Base-by-base conservation (phyloP, 2,797 vertebrate species). In the Crenuchus spilurus region DNA sequence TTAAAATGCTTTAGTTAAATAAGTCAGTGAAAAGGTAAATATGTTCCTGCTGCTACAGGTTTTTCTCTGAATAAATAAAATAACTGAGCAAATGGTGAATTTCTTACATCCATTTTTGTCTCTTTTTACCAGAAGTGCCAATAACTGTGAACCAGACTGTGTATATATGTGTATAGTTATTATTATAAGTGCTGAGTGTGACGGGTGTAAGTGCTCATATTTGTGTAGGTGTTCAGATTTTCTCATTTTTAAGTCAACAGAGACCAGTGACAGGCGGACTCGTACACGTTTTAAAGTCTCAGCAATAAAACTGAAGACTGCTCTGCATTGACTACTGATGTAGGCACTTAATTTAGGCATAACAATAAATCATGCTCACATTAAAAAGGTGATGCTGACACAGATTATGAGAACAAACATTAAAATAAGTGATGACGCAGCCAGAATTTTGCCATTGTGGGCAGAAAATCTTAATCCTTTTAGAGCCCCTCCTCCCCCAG, bases 311-410 rank as follows among this genome's bases (percentile, higher is more conserved):
- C 44, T 46, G 68, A 70, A 46, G 54, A 37, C 31, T 64, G 28
- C n/a, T 64, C 39, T 24, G 42, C 58, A 24, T 24, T 63, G 60
- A 63, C 60, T 72, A 64, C 49, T 72, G 61, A 65, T 46, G 37
- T 35, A 37, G 60, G 41, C 52, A 58, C 35, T 74, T 65, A 57
- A 74, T 58, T 57, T 74, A 33, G 26, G n/a, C 31, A 26, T 58
- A 58, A 60, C 63, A 74, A 48, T 74, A 74, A 74, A 60, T 74
- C 63, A 67, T 41, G 54, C 72, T 58, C 44, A 67, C n/a, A 67
- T 67, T 74, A 68, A 61, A 64, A 68, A 51, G 57, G 64, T 75
- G 44, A 75, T 75, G 44, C 33, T 74, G 72, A 60, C 72, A 74
- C 62, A 74, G 48, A 63, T 58, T 51, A 75, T 42, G 31, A 61